phyloP scores from a whole-genome alignment of 2,797 vertebrate species.

The Lepus townsendii region DNA sequence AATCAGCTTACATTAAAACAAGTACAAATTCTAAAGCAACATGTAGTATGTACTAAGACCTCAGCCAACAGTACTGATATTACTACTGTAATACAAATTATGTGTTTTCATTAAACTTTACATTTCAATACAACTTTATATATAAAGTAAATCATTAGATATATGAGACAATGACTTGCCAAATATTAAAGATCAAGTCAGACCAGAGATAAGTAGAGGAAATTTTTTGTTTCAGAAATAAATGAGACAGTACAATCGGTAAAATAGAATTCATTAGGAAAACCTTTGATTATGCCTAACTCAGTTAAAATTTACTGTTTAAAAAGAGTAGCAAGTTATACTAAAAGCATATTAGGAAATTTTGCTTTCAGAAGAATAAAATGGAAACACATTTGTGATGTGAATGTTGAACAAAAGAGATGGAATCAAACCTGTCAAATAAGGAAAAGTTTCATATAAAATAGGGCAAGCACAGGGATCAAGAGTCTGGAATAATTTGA shows the following conservation, averaged over 20 bases:
- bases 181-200: conserved; percentile 57
- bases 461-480: not conserved
- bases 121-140: conserved; percentile 59
- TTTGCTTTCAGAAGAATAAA: conserved; percentile 60
- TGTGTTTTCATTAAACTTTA: conserved; percentile 10
- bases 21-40: conserved; percentile 46
- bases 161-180: conserved; percentile 16
- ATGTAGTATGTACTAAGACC: not conserved
- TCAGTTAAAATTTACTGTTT: conserved; percentile 42
- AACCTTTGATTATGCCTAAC: not conserved
- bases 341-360: not conserved
- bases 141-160: conserved; percentile 61
- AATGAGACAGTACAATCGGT: not conserved
- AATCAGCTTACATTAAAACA: conserved; percentile 24
- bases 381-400: conserved; percentile 42
- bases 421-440: conserved; percentile 41
- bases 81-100: conserved; percentile 41
- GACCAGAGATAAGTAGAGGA: not conserved
- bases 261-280: conserved; percentile 3
- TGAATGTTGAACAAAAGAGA: conserved; percentile 41
- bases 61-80: not conserved
- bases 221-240: conserved; percentile 56
- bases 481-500: conserved; percentile 39
- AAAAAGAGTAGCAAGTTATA: conserved; percentile 48
- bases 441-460: conserved; percentile 24